Percentiles rank a stretch among this genome's conserved stretches.
These are phyloP conservation scores for Galerucella nymphaeae DNA, from an alignment of 2,888 invertebrate species.

Conservation along the genomic window DNA sequence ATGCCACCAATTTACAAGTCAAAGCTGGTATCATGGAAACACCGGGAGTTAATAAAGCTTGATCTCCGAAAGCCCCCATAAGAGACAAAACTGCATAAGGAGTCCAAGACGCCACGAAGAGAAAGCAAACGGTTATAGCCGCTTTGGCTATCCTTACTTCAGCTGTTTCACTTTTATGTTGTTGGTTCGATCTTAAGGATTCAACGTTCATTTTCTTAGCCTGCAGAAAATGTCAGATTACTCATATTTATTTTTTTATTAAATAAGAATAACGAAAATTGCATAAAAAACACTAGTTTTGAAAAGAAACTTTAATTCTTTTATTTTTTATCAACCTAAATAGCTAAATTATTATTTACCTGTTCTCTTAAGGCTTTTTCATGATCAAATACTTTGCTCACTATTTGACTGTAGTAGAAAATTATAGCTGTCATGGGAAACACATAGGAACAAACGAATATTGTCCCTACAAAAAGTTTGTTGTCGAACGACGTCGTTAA, in stretches of 20 bases:
- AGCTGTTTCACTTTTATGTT: conserved; percentile 75
- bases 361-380: conserved; percentile 83
- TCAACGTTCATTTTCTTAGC: conserved; percentile 94
- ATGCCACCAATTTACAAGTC: conserved; percentile 88
- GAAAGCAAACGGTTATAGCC: conserved; percentile 86
- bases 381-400: conserved; percentile 85
- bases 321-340: no score
- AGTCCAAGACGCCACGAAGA: conserved; percentile 89
- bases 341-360: conserved; percentile 63
- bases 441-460: conserved; percentile 82
- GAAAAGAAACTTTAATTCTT: no score
- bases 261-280: no score
- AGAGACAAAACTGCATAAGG: conserved; percentile 87
- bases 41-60: conserved; percentile 77
- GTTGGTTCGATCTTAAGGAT: conserved; percentile 79
- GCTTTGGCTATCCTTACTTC: conserved; percentile 90
- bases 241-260: no score
- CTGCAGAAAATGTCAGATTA: conserved; percentile 57
- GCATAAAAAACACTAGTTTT: no score
- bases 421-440: conserved; percentile 82
- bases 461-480: conserved; percentile 79
- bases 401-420: conserved; percentile 87
- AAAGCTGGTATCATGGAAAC: conserved; percentile 89
- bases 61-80: conserved; percentile 85
- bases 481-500: conserved; percentile 82